Conservation (phyloP, 2,888 invertebrate species). For the Amitus sp. region DNA sequence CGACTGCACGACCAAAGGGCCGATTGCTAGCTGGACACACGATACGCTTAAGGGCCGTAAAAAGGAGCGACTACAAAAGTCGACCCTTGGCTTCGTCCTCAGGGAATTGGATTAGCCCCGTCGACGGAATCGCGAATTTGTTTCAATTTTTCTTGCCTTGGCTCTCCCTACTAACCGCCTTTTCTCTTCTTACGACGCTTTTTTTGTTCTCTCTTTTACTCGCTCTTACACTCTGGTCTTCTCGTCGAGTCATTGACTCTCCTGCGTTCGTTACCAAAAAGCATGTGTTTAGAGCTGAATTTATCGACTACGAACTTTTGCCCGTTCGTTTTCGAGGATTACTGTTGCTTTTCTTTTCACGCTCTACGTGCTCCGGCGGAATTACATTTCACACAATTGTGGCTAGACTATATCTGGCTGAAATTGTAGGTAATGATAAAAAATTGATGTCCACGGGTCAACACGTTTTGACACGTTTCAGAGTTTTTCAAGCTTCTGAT, state of each 20-base stretch:
- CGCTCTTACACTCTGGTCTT: neutral
- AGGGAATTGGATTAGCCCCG: constrained; percentile 33
- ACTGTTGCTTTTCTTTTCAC: too few relatives aligned
- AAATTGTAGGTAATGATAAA: too few relatives aligned
- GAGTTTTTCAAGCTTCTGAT: too few relatives aligned
- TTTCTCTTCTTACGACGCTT: constrained; percentile 3
- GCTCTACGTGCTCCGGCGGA: too few relatives aligned
- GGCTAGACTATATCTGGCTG: too few relatives aligned
- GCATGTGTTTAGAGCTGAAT: too few relatives aligned
- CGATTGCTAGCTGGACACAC: constrained; percentile 36
- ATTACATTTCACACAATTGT: too few relatives aligned
- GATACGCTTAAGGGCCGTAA: constrained; percentile 41
- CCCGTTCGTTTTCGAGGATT: too few relatives aligned
- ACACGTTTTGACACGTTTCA: too few relatives aligned
- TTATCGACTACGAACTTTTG: too few relatives aligned
- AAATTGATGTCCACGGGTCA: too few relatives aligned
- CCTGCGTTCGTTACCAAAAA: too few relatives aligned
- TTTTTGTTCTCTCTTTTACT: constrained; percentile 3
- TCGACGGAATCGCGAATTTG: constrained; percentile 36
- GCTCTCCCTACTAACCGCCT: constrained; percentile 10
- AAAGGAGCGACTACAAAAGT: constrained; percentile 25
- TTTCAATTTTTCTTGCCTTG: constrained; percentile 33
- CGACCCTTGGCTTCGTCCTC: constrained; percentile 30
- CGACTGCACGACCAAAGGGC: constrained; percentile 21
- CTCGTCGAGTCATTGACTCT: neutral